These are phyloP conservation scores for Chinchilla lanigera DNA, from an alignment of 2,113 vertebrate species.

Conservation along the genomic window DNA sequence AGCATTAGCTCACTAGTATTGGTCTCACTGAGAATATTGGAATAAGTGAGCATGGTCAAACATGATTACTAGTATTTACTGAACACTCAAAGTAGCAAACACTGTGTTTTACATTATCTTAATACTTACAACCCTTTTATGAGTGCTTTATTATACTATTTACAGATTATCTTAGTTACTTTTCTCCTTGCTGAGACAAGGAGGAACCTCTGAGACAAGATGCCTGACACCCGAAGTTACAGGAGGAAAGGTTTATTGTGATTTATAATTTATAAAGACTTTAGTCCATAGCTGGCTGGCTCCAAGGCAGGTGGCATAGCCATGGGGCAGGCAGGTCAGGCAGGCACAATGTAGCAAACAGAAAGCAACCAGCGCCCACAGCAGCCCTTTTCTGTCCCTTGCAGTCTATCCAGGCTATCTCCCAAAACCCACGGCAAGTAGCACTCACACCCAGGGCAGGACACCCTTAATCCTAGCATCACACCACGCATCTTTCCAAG, in stretches of 20 bases:
- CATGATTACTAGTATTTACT: neutral
- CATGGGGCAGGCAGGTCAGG: neutral
- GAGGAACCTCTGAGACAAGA: neutral
- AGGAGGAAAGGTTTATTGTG: neutral
- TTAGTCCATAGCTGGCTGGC: too few relatives aligned
- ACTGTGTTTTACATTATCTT: neutral
- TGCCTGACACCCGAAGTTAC: neutral
- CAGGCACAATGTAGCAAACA: neutral
- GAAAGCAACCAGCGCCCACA: neutral
- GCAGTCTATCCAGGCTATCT: neutral
- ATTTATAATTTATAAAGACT: neutral
- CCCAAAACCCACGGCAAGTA: neutral
- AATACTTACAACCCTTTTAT: neutral
- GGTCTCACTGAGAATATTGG: neutral
- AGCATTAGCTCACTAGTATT: neutral
- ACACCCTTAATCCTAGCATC: too few relatives aligned
- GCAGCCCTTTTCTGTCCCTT: neutral
- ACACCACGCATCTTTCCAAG: too few relatives aligned
- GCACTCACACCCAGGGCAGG: neutral
- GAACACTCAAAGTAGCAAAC: neutral
- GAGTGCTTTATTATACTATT: neutral
- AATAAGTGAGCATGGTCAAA: neutral
- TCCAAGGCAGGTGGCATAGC: too few relatives aligned
- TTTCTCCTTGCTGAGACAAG: neutral
- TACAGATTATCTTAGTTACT: neutral